phyloP scores from a whole-genome alignment of 2,113 vertebrate species.

The Myxocyprinus asiaticus region DNA sequence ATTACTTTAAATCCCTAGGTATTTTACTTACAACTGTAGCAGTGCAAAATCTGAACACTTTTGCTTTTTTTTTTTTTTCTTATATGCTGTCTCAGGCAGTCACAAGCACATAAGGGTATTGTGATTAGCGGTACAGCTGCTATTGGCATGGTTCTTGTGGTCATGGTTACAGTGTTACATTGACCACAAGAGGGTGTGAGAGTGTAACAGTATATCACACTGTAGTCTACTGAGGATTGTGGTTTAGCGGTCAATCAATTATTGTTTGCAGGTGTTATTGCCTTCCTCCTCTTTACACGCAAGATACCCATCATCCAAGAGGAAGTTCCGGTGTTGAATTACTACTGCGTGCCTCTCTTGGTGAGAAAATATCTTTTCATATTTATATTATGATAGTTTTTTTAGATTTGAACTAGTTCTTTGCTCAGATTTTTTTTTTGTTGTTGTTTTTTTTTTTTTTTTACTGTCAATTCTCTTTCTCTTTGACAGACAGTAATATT shows the following conservation, averaged over 20 bases:
- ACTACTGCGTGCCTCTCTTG: slow-evolving; percentile 89
- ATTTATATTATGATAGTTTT: background rate
- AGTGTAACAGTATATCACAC: background rate
- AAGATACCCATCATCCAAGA: slow-evolving; percentile 77
- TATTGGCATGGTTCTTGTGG: background rate
- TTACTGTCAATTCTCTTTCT: slow-evolving; percentile 31
- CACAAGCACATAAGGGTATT: no score
- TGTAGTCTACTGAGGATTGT: background rate
- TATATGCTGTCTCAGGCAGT: no score
- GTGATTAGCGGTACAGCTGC: no score
- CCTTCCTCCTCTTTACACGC: slow-evolving; percentile 85
- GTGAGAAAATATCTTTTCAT: slow-evolving; percentile 70
- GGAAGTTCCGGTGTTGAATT: slow-evolving; percentile 83
- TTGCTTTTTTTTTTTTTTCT: no score
- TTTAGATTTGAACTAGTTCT: background rate
- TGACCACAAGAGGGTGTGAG: background rate
- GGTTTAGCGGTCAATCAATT: background rate
- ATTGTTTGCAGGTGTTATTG: slow-evolving; percentile 77
- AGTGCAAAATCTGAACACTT: no score
- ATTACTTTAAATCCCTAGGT: no score
- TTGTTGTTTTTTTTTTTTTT: background rate
- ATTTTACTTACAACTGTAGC: no score
- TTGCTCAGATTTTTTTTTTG: slow-evolving; percentile 5
- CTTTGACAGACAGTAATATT: slow-evolving; percentile 80
- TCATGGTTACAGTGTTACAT: background rate